Conservation (phyloP, 2,888 invertebrate genomes). For the Melinaea marsaeus region DNA sequence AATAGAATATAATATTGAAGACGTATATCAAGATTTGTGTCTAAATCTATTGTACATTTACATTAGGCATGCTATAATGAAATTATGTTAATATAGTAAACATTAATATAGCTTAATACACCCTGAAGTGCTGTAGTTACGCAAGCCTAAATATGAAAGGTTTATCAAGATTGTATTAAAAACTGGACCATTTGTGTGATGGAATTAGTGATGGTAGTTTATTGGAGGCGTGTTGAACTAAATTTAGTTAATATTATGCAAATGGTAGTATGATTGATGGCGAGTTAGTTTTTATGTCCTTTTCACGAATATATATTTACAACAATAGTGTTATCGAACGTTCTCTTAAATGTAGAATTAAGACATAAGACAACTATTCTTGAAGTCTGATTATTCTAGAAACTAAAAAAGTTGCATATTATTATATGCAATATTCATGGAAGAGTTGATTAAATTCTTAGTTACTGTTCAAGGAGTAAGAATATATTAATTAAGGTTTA, state of each 20-base stretch:
- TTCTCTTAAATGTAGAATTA: no score
- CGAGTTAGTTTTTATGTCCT: conserved; percentile 22
- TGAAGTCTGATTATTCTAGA: no score
- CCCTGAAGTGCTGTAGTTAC: conserved; percentile 23
- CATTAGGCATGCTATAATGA: conserved; percentile 16
- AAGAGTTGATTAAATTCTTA: no score
- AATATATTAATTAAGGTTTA: no score
- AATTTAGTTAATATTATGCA: conserved; percentile 40
- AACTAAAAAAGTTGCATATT: no score
- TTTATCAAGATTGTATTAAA: conserved; percentile 34
- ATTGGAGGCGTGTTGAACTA: conserved; percentile 19
- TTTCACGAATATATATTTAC: no score
- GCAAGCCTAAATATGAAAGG: conserved; percentile 25
- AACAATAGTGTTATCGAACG: no score
- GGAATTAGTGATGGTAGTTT: conserved; percentile 32
- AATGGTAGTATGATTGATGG: conserved; percentile 48
- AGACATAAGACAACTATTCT: no score
- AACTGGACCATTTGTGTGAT: conserved; percentile 30
- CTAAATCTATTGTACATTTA: conserved; percentile 12
- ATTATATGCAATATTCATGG: no score
- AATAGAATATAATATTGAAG: background rate
- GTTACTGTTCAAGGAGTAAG: no score
- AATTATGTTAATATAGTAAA: conserved; percentile 24
- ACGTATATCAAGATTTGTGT: background rate
- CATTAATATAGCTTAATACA: conserved; percentile 16